Base-by-base conservation (phyloP, 2,797 vertebrate species). In the Sylvilagus floridanus region DNA sequence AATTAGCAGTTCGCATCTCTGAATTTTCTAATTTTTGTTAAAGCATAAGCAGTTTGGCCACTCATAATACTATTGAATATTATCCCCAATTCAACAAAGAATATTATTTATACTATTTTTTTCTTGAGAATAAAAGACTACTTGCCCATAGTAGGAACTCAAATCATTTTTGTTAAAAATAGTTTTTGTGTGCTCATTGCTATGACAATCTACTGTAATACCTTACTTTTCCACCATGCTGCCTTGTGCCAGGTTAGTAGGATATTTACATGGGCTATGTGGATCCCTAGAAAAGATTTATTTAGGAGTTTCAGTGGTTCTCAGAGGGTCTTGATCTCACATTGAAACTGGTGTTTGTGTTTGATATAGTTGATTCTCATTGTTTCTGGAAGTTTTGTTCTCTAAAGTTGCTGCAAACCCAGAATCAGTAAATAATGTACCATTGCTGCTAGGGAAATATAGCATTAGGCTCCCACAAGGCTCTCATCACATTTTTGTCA, bases 11-110 rank as follows among this genome's bases (percentile, higher is more conserved):
- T 69, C 4, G 47, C 4, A 32, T 24, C 62, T 89, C 69, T 88
- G n/a, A 63, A 84, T 89, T 91, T 95, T 91, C 76, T 81, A 81
- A 35, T 52, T 28, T 89, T 88, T 82, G 11, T 78, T 75, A 69
- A 37, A 37, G 37, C 91, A 84, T 66, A 71, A 92, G 22, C 32
- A 94, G 30, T 77, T 84, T 11, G 42, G 16, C 42, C 30, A 87
- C 63, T 73, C 2, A 35, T 47, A 89, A 79, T 78, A 13, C 42
- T 68, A 16, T 85, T 83, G 42, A 85, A 30, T 91, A 84, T 72
- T 96, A 73, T 63, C 30, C 50, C 9, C 37, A 73, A 95, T 68
- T 68, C 68, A 54, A 54, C 81, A 63, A 0, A 94, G 47, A 63
- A 47, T 7, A 32, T 84, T 16, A 62, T 60, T 50, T 63, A 21